A percentile compares a stretch with the other conserved stretches of the same genome.
phyloP scores from a whole-genome alignment of 2,888 invertebrate species.

The Heliconius ismenius region DNA sequence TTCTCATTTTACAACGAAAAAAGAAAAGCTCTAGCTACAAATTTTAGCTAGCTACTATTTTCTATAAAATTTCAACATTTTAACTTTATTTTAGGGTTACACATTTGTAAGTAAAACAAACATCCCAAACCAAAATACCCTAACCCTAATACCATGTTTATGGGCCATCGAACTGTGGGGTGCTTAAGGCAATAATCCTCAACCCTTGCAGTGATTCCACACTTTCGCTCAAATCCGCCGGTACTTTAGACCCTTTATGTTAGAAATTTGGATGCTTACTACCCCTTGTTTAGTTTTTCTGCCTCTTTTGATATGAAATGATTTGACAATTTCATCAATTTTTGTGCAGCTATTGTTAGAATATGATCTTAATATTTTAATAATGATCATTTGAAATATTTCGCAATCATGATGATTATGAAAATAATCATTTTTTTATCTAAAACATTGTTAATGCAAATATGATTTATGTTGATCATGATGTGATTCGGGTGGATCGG shows the following conservation, averaged over 20 bases:
- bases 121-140: conserved; percentile 7
- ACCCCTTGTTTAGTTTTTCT: conserved; percentile 12
- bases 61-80: neutral
- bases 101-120: conserved; percentile 24
- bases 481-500: neutral
- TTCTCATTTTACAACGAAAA: neutral
- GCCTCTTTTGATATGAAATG: conserved; percentile 4
- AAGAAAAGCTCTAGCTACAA: neutral
- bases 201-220: conserved; percentile 37
- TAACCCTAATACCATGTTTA: conserved; percentile 27
- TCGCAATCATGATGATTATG: neutral
- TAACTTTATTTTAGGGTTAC: neutral
- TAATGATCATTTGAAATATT: neutral
- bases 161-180: conserved; percentile 22
- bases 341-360: neutral
- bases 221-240: conserved; percentile 21
- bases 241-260: conserved; percentile 18
- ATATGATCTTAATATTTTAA: neutral
- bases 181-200: conserved; percentile 29
- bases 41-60: too few relatives aligned
- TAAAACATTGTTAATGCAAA: neutral
- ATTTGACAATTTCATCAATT: conserved; percentile 20
- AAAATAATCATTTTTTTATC: neutral
- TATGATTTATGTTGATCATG: too few relatives aligned
- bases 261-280: neutral